phyloP scores from a whole-genome alignment of 2,113 vertebrate species.

The Pygoscelis adeliae region DNA sequence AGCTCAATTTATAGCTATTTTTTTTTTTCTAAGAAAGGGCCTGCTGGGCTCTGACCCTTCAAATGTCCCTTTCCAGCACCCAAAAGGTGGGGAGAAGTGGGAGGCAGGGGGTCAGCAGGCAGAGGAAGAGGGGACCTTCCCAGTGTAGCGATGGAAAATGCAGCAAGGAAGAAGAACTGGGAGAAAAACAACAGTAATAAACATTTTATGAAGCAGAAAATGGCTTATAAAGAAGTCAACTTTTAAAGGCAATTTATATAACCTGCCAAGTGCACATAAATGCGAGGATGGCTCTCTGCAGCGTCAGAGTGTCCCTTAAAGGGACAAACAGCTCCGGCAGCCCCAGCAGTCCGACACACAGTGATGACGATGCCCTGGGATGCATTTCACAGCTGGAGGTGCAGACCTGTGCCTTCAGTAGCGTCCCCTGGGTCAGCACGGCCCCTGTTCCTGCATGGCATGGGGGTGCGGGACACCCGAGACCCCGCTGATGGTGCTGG shows the following conservation, averaged over 20 bases:
- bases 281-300: neutral
- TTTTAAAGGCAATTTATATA: constrained; percentile 70
- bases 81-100: neutral
- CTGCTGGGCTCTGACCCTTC: neutral
- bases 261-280: constrained; percentile 52
- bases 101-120: neutral
- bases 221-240: constrained; percentile 72
- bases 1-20: neutral
- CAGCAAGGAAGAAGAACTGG: neutral
- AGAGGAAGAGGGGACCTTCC: neutral
- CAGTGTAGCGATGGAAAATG: neutral
- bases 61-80: neutral
- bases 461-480: neutral
- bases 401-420: neutral
- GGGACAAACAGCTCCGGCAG: neutral
- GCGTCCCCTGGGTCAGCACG: fast-evolving
- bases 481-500: neutral
- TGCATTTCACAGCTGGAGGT: fast-evolving
- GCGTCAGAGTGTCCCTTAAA: constrained; percentile 10
- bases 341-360: neutral
- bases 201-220: constrained; percentile 73
- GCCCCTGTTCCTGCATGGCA: fast-evolving
- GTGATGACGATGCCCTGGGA: neutral
- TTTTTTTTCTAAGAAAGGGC: neutral
- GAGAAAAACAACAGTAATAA: constrained; percentile 68